Percentiles rank a stretch among this genome's conserved stretches.
phyloP scores from a whole-genome alignment of 2,113 vertebrate genomes.

The Bettongia penicillata region DNA sequence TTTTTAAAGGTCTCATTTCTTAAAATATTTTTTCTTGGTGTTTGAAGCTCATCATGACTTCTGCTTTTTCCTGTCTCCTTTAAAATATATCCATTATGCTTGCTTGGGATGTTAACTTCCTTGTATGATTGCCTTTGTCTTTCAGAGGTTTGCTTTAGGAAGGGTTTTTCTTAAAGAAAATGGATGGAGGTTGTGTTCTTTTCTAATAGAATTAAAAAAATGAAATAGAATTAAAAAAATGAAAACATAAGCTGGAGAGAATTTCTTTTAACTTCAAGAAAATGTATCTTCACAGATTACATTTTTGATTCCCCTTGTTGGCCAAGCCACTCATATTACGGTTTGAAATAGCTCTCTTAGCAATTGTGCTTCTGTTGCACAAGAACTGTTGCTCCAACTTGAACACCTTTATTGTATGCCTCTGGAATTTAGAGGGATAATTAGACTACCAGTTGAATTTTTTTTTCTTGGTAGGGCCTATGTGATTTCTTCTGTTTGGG shows the following conservation, averaged over 20 bases:
- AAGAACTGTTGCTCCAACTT: neutral
- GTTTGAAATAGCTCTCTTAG: constrained; percentile 11
- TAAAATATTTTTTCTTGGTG: constrained; percentile 14
- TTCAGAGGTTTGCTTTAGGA: neutral
- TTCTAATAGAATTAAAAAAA: constrained; percentile 43
- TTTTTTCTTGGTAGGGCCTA: neutral
- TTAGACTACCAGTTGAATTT: neutral
- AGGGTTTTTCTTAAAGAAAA: constrained; percentile 29
- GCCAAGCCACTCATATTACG: neutral
- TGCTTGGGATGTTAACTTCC: constrained; percentile 53
- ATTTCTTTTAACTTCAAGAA: constrained; percentile 6
- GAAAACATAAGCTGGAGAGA: constrained; percentile 35
- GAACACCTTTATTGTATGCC: neutral
- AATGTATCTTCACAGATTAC: neutral
- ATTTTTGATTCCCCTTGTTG: neutral
- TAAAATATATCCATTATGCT: neutral
- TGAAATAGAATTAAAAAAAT: neutral
- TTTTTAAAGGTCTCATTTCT: neutral
- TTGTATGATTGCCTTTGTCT: constrained; percentile 18
- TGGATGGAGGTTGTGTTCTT: neutral
- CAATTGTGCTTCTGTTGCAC: constrained; percentile 43
- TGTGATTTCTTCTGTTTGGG: neutral
- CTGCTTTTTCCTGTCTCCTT: constrained; percentile 52
- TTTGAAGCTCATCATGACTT: constrained; percentile 66
- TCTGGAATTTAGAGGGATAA: neutral